phyloP scores from a whole-genome alignment of 2,113 vertebrate species.

The Pseudorhombus dupliciocellatus region DNA sequence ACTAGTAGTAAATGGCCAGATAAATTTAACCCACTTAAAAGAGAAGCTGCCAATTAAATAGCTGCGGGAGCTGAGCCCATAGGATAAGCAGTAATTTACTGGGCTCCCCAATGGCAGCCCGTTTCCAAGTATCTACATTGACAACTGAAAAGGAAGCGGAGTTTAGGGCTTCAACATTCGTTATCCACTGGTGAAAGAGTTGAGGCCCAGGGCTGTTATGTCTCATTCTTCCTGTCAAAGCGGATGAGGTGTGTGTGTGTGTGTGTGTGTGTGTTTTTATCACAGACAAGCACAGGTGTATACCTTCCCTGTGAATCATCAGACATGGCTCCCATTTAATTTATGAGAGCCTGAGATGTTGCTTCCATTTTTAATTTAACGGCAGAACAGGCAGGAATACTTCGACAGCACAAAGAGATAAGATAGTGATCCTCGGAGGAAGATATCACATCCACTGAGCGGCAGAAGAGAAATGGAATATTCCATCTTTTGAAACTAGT shows the following conservation, averaged over 20 bases:
- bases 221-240: constrained; percentile 32
- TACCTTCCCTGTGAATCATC: constrained; percentile 47
- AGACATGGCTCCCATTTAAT: constrained; percentile 48
- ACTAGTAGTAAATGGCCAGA: constrained; percentile 62
- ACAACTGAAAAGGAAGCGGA: constrained; percentile 18
- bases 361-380: constrained; percentile 53
- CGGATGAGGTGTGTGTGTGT: constrained; percentile 14
- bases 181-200: constrained; percentile 16
- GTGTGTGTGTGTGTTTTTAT: constrained; percentile 15
- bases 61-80: constrained; percentile 60
- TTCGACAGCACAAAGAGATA: constrained; percentile 40
- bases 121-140: constrained; percentile 49
- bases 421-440: constrained; percentile 18
- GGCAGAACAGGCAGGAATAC: constrained; percentile 29
- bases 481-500: neutral
- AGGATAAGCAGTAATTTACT: constrained; percentile 60
- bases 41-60: constrained; percentile 71
- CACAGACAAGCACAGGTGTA: constrained; percentile 27
- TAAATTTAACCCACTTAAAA: constrained; percentile 73
- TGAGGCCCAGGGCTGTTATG: constrained; percentile 17
- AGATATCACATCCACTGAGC: constrained; percentile 20
- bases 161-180: constrained; percentile 25
- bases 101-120: constrained; percentile 40
- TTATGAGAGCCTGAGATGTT: constrained; percentile 40
- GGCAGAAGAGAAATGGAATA: constrained; percentile 11